These are phyloP conservation scores for Anguilla megastoma DNA, from an alignment of 2,797 vertebrate genomes.

Conservation along the genomic window DNA sequence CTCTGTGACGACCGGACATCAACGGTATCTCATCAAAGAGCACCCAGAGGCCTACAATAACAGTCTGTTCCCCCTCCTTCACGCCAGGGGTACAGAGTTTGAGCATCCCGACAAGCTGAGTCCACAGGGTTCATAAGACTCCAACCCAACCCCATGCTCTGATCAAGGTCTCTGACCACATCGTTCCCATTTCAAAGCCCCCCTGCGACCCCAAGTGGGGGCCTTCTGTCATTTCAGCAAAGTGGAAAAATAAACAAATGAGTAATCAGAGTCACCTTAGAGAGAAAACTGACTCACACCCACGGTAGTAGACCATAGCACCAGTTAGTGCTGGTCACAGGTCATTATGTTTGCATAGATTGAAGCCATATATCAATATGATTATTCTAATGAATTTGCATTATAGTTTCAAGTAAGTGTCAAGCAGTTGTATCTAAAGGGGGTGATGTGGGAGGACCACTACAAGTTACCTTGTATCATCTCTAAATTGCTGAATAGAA, in stretches of 20 bases:
- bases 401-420: neutral
- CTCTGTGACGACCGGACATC: neutral
- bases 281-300: neutral
- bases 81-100: neutral
- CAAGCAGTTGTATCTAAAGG: neutral
- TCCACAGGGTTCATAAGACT: neutral
- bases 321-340: neutral
- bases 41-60: neutral
- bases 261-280: neutral
- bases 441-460: neutral
- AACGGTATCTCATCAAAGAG: constrained; percentile 13
- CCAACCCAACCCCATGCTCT: neutral
- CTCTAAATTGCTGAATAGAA: neutral
- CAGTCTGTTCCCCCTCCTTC: neutral
- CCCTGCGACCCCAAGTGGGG: neutral
- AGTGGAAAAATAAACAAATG: neutral
- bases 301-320: neutral
- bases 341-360: neutral
- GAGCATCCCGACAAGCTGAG: neutral
- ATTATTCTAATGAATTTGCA: neutral
- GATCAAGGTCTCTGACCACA: neutral
- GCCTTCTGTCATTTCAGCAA: neutral
- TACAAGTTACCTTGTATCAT: neutral
- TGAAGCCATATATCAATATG: neutral
- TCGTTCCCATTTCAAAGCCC: constrained; percentile 13